Percentiles rank a stretch among this genome's conserved stretches.
Conservation (phyloP, 2,888 invertebrate genomes). For the Microplitis manilae region DNA sequence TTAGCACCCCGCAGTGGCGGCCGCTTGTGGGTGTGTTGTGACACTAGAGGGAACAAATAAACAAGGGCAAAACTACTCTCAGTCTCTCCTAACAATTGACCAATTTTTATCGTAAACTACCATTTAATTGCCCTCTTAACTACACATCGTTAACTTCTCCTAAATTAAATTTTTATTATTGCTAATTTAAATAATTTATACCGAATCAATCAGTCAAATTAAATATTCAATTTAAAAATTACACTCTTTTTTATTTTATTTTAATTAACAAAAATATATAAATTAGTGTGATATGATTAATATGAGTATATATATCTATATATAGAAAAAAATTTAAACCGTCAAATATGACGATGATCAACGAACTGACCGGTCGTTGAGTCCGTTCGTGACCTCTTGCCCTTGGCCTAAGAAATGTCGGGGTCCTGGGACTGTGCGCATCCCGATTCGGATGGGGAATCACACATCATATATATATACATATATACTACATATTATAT, state of each 20-base stretch:
- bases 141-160: no score
- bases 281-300: not conserved
- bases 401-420: slow-evolving; percentile 30
- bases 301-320: not conserved
- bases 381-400: slow-evolving; percentile 50
- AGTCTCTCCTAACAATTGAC: not conserved
- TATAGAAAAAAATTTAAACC: slow-evolving; percentile 17
- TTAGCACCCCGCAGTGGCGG: slow-evolving; percentile 65
- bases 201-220: no score
- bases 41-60: slow-evolving; percentile 65
- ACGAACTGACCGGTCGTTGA: slow-evolving; percentile 39
- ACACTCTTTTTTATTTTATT: not conserved
- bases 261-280: not conserved
- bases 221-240: not conserved
- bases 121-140: not conserved
- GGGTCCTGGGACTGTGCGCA: slow-evolving; percentile 41
- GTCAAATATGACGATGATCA: slow-evolving; percentile 27
- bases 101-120: not conserved
- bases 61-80: slow-evolving; percentile 46
- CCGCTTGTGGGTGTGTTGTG: slow-evolving; percentile 62
- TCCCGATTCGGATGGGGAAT: slow-evolving; percentile 36
- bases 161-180: no score
- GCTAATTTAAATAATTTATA: no score
- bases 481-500: not conserved
- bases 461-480: not conserved